Percentiles rank a stretch among this genome's conserved stretches.
phyloP scores from a whole-genome alignment of 1,140 invertebrate genomes.

The Sesamia nonagrioides region DNA sequence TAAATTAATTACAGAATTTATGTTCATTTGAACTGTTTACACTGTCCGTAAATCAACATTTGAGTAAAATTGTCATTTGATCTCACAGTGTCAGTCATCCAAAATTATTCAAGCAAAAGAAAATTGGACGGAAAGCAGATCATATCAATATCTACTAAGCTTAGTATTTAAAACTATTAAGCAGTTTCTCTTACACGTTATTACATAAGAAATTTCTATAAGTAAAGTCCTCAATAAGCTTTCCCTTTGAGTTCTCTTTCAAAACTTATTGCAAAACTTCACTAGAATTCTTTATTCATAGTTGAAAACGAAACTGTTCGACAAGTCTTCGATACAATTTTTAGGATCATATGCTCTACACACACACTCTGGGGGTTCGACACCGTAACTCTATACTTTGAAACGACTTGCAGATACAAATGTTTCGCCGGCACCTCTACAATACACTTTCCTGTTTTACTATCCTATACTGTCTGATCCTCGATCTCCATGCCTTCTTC shows the following conservation, averaged over 20 bases:
- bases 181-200: neutral
- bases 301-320: conserved; percentile 31
- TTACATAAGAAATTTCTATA: neutral
- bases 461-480: conserved; percentile 43
- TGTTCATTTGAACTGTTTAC: too few species aligned
- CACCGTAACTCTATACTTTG: conserved; percentile 37
- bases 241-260: neutral
- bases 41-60: too few species aligned
- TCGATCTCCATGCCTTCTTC: conserved; percentile 33
- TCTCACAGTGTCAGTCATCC: too few species aligned
- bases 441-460: conserved; percentile 49
- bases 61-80: too few species aligned
- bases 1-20: neutral
- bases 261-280: conserved; percentile 5
- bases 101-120: too few species aligned
- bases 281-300: conserved; percentile 39
- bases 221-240: neutral
- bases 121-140: too few species aligned
- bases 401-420: conserved; percentile 44
- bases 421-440: conserved; percentile 32
- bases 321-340: conserved; percentile 44
- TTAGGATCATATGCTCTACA: conserved; percentile 12
- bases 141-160: too few species aligned
- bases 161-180: too few species aligned
- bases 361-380: conserved; percentile 35